These are phyloP conservation scores for Toxonevra muliebris DNA, from an alignment of 2,888 invertebrate genomes.

Conservation along the genomic window DNA sequence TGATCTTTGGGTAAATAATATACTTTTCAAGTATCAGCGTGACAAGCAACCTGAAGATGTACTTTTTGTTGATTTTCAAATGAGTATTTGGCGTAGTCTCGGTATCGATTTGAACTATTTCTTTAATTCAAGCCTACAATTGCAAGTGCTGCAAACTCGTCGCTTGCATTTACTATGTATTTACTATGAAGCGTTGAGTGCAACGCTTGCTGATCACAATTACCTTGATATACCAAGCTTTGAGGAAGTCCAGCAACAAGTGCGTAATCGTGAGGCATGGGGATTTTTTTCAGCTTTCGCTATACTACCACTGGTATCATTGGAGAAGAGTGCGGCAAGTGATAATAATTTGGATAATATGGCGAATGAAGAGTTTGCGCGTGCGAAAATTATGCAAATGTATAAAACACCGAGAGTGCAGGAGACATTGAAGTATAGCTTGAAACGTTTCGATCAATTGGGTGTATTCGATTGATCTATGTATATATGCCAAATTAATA, in stretches of 20 bases:
- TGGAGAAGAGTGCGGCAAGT: constrained; percentile 38
- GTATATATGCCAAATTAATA: too few species aligned
- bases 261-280: constrained; percentile 37
- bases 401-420: constrained; percentile 39
- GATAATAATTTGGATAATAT: constrained; percentile 44
- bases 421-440: constrained; percentile 40
- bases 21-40: constrained; percentile 65
- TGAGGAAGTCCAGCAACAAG: constrained; percentile 39
- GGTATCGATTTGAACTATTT: constrained; percentile 54
- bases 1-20: constrained; percentile 68
- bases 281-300: constrained; percentile 43
- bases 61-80: constrained; percentile 51
- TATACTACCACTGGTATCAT: constrained; percentile 40
- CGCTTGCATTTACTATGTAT: constrained; percentile 39
- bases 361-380: constrained; percentile 35
- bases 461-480: constrained; percentile 41
- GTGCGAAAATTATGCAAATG: constrained; percentile 37
- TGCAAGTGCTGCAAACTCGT: constrained; percentile 43
- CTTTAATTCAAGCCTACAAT: constrained; percentile 45
- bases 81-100: constrained; percentile 48
- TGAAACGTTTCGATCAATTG: constrained; percentile 43
- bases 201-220: constrained; percentile 21
- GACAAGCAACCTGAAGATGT: constrained; percentile 25
- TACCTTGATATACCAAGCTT: constrained; percentile 36
- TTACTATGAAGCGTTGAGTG: constrained; percentile 40